phyloP scores from a whole-genome alignment of 2,797 vertebrate species.

The Manis crassicaudata region DNA sequence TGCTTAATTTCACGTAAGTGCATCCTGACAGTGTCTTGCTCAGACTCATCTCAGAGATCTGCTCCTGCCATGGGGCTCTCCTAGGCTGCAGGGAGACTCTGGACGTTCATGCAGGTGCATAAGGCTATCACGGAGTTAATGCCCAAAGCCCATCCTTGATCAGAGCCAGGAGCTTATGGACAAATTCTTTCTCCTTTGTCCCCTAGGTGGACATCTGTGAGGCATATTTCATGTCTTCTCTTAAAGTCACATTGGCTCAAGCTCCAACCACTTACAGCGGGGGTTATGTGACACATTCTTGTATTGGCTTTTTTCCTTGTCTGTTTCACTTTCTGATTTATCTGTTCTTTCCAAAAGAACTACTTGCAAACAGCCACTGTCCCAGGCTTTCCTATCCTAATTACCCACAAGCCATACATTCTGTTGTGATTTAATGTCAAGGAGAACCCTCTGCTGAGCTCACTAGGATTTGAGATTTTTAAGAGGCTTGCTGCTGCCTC shows the following conservation, averaged over 20 bases:
- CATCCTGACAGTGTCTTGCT: not conserved
- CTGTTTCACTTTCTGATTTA: not conserved
- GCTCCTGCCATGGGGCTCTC: not conserved
- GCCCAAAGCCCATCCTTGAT: not conserved
- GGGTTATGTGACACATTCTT: not conserved
- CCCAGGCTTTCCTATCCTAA: not conserved
- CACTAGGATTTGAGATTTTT: not conserved
- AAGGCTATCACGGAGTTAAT: not conserved
- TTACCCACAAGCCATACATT: not conserved
- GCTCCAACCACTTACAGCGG: not conserved
- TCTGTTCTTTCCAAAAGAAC: not conserved
- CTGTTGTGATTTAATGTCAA: not conserved
- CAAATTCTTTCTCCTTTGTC: not conserved
- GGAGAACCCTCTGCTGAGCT: not conserved
- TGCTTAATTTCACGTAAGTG: not conserved
- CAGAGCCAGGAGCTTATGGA: not conserved
- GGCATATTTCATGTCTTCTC: not conserved
- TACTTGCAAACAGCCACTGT: not conserved
- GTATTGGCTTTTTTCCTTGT: not conserved
- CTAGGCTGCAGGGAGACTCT: not conserved
- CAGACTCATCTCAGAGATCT: not conserved
- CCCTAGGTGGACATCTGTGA: not conserved
- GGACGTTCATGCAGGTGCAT: not conserved
- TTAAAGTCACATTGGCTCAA: not conserved
- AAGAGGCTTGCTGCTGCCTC: not conserved